These are phyloP conservation scores for Acrossocheilus fasciatus DNA, from an alignment of 2,797 vertebrate genomes.

Conservation along the genomic window DNA sequence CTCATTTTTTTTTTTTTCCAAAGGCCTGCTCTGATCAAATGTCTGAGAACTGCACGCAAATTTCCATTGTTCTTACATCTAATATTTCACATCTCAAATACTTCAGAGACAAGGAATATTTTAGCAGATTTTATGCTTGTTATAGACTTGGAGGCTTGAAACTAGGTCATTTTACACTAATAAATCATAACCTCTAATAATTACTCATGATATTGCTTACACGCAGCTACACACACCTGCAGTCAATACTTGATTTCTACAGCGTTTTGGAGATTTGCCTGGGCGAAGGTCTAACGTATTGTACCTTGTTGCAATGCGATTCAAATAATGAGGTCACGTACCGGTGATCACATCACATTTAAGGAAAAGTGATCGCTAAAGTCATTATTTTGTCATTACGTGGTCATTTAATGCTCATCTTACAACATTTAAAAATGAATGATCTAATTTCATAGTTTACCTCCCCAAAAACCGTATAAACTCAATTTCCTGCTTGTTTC, in stretches of 20 bases:
- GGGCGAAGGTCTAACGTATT: background rate
- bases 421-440: constrained; percentile 63
- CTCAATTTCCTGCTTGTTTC: constrained; percentile 58
- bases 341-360: background rate
- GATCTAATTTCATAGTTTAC: constrained; percentile 65
- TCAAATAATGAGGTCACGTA: background rate
- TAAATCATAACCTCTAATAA: constrained; percentile 50
- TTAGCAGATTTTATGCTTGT: constrained; percentile 60
- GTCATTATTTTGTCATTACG: constrained; percentile 33
- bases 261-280: constrained; percentile 17
- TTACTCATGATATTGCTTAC: constrained; percentile 30
- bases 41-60: constrained; percentile 65
- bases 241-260: constrained; percentile 12
- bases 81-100: constrained; percentile 71
- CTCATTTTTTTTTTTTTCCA: constrained; percentile 24
- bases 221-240: constrained; percentile 19
- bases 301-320: background rate
- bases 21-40: constrained; percentile 66
- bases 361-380: background rate
- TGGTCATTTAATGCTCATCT: constrained; percentile 31
- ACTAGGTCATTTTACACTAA: constrained; percentile 43
- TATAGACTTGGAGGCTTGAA: constrained; percentile 24
- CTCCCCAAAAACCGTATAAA: constrained; percentile 45
- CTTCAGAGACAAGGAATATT: constrained; percentile 60
- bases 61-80: constrained; percentile 65